A percentile compares a stretch with the other conserved stretches of the same genome.
These are phyloP conservation scores for Proisotoma minuta DNA, from an alignment of 2,888 invertebrate genomes.

Conservation along the genomic window DNA sequence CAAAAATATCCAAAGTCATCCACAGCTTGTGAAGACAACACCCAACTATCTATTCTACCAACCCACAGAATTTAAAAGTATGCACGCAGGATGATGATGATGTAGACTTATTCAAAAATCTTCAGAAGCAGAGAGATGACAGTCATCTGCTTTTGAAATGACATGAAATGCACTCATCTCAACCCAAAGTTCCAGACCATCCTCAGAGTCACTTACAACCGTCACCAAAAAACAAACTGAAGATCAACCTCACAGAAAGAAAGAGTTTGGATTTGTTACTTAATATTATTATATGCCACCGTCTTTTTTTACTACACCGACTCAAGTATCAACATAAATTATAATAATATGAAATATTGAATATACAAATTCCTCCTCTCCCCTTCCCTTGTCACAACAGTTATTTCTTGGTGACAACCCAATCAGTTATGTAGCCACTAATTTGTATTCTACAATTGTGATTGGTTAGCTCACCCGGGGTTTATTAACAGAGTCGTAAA, in stretches of 20 bases:
- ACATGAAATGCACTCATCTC: slow-evolving; percentile 4
- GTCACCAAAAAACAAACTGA: neutral
- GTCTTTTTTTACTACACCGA: neutral
- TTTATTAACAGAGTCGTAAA: neutral
- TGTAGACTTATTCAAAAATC: slow-evolving; percentile 5
- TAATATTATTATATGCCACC: neutral
- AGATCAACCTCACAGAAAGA: neutral
- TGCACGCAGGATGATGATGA: neutral
- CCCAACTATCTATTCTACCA: neutral
- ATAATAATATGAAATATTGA: slow-evolving; percentile 3
- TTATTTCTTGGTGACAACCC: slow-evolving; percentile 44
- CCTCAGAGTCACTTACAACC: neutral
- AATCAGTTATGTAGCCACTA: slow-evolving; percentile 41
- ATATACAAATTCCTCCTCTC: slow-evolving; percentile 3
- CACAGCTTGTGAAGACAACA: neutral
- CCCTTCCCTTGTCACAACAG: slow-evolving; percentile 43
- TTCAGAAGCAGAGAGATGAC: neutral
- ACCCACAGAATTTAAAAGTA: neutral
- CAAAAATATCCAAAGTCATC: slow-evolving; percentile 3
- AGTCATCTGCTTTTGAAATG: slow-evolving; percentile 11
- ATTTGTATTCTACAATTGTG: slow-evolving; percentile 45
- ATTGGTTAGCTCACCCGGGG: slow-evolving; percentile 14
- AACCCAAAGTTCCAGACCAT: slow-evolving; percentile 1
- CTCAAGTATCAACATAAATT: neutral
- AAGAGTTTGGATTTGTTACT: neutral